phyloP scores from a whole-genome alignment of 1,140 invertebrate species.

The Anthonomus grandis region DNA sequence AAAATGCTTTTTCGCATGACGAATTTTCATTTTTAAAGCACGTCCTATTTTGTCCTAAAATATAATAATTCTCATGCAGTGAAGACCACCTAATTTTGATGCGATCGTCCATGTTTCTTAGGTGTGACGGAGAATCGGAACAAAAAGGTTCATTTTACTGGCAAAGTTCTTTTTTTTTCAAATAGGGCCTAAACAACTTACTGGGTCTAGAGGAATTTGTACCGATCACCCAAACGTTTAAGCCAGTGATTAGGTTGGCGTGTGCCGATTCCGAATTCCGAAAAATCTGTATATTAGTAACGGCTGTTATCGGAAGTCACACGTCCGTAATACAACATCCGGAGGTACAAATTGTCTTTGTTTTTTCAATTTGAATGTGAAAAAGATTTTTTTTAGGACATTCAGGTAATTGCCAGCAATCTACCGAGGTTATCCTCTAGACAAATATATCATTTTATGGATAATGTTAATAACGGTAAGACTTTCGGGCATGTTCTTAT shows the following conservation, averaged over 20 bases:
- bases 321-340: neutral
- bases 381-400: neutral
- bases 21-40: no score
- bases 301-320: neutral
- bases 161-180: no score
- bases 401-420: neutral
- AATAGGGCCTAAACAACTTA: no score
- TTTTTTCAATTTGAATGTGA: neutral
- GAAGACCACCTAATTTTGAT: no score
- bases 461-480: conserved; percentile 3
- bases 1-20: no score
- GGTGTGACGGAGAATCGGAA: no score
- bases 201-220: no score
- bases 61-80: no score
- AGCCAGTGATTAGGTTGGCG: neutral
- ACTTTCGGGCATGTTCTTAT: neutral
- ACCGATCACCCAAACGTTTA: neutral
- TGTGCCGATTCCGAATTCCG: neutral
- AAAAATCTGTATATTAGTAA: neutral
- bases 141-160: no score
- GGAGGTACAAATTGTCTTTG: no score
- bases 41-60: no score
- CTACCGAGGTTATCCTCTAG: neutral
- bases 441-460: conserved; percentile 5
- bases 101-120: no score